Conservation (phyloP, 2,888 invertebrate genomes). For the Trisateles emortualis region DNA sequence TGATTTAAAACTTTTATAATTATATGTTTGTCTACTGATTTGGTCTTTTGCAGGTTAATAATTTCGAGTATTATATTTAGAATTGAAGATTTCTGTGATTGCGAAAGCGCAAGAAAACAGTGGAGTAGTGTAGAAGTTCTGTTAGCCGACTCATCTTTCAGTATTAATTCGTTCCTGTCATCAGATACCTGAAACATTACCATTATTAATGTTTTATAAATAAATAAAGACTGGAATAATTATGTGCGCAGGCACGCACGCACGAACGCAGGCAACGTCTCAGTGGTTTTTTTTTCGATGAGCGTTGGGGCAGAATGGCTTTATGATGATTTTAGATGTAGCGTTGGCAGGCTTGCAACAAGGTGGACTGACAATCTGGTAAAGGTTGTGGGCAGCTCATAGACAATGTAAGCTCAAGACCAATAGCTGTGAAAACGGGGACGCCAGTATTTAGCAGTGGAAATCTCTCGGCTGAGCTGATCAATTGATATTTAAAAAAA, state of each 20-base stretch:
- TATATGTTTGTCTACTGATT: conserved; percentile 74
- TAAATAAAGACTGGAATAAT: neutral
- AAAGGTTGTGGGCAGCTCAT: too few relatives aligned
- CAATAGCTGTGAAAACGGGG: too few relatives aligned
- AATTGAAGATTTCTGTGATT: conserved; percentile 80
- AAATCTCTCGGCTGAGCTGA: too few relatives aligned
- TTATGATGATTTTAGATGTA: too few relatives aligned
- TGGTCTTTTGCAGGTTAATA: conserved; percentile 82
- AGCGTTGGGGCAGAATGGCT: too few relatives aligned
- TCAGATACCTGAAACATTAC: conserved; percentile 67
- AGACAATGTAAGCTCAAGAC: too few relatives aligned
- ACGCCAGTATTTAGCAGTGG: too few relatives aligned
- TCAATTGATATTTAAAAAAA: neutral
- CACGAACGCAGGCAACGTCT: too few relatives aligned
- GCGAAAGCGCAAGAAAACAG: conserved; percentile 82
- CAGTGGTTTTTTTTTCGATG: too few relatives aligned
- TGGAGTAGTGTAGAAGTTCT: conserved; percentile 87
- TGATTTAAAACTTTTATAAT: conserved; percentile 77
- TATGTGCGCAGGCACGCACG: too few relatives aligned
- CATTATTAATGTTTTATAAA: neutral
- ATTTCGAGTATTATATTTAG: conserved; percentile 84
- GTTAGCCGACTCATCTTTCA: conserved; percentile 87
- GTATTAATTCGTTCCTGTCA: conserved; percentile 68
- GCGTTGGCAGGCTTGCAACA: too few relatives aligned
- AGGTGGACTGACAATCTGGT: too few relatives aligned